These are phyloP conservation scores for Varanus komodoensis DNA, from an alignment of 2,113 vertebrate species.

Conservation along the genomic window DNA sequence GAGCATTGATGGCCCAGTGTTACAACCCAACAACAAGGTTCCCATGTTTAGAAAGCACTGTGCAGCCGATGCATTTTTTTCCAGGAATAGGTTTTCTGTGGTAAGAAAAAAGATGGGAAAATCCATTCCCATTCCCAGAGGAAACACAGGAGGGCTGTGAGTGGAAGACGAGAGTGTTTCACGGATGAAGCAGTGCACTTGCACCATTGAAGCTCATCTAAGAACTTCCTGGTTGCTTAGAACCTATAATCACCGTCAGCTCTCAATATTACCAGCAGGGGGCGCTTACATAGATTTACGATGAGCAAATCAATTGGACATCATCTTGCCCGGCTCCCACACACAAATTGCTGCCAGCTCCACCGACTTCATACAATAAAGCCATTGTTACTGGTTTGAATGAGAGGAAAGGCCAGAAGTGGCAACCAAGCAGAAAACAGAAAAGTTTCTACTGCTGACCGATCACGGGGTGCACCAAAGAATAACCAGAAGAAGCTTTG, in stretches of 20 bases:
- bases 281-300: constrained; percentile 61
- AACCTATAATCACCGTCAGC: not conserved
- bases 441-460: not conserved
- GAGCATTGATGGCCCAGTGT: not conserved
- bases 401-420: constrained; percentile 5
- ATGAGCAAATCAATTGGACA: not conserved
- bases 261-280: constrained; percentile 59
- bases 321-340: not conserved
- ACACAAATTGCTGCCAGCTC: not conserved
- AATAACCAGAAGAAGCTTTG: not conserved
- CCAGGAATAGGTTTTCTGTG: no score
- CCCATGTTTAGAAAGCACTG: no score
- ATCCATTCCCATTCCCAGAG: no score
- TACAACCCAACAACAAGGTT: not conserved
- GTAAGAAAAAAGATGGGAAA: no score
- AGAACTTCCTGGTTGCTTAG: not conserved
- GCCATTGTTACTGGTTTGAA: constrained; percentile 35
- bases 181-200: no score
- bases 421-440: not conserved
- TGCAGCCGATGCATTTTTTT: no score
- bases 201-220: no score
- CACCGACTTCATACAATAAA: constrained; percentile 14
- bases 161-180: no score
- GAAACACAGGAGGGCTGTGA: no score
- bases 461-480: not conserved